Evolutionary conservation across 2,797 vertebrate genomes (phyloP).

Genomic region (Enteromius mattozi): DNA sequence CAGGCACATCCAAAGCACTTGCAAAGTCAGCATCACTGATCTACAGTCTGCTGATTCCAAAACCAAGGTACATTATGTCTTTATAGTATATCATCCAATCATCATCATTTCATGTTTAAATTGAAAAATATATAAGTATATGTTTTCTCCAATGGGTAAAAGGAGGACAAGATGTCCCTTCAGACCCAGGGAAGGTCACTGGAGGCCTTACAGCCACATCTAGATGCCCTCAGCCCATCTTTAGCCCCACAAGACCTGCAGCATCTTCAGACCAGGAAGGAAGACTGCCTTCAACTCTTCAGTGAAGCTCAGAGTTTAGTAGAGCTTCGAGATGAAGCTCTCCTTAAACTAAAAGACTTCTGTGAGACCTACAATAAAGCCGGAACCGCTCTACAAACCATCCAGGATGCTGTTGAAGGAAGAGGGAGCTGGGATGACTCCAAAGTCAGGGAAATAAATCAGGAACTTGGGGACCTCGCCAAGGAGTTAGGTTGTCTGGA

Average conservation of each 20-base stretch:
- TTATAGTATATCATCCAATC: conserved; percentile 36
- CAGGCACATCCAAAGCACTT: conserved; percentile 82
- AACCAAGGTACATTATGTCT: conserved; percentile 82
- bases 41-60: conserved; percentile 76
- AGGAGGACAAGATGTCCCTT: conserved; percentile 84
- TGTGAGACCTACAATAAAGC: conserved; percentile 73
- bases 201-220: conserved; percentile 77
- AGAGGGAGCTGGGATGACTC: conserved; percentile 84
- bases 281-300: conserved; percentile 88
- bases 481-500: conserved; percentile 82
- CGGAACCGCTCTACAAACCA: conserved; percentile 69
- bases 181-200: conserved; percentile 74
- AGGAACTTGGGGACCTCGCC: conserved; percentile 76
- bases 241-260: conserved; percentile 82
- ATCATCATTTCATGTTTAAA: conserved; percentile 36
- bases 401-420: conserved; percentile 83
- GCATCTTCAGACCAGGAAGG: conserved; percentile 81
- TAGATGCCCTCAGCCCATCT: conserved; percentile 75
- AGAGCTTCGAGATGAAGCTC: conserved; percentile 78
- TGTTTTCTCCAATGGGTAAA: conserved; percentile 39
- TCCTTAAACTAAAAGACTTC: conserved; percentile 81
- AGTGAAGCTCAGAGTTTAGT: conserved; percentile 84
- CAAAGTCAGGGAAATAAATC: conserved; percentile 83
- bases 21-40: conserved; percentile 83
- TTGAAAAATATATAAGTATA: background rate